Evolutionary conservation across 2,888 invertebrate genomes (phyloP).

Genomic region (Dasysyrphus albostriatus): DNA sequence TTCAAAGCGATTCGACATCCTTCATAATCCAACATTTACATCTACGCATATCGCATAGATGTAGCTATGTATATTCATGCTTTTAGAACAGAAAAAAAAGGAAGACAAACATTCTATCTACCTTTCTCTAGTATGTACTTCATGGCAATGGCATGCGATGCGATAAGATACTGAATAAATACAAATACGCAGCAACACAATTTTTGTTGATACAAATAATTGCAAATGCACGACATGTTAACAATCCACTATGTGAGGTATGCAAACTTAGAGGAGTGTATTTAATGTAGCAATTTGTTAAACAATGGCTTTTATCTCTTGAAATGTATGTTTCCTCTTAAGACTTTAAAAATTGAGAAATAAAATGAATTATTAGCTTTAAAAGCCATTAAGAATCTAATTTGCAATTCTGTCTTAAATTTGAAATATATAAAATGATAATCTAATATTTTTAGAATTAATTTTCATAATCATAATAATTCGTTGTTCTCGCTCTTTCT

Average conservation of each 20-base stretch:
- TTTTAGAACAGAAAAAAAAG: conserved; percentile 6
- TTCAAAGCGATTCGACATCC: conserved; percentile 38
- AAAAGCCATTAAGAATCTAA: too few relatives aligned
- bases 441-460: too few relatives aligned
- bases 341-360: neutral
- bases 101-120: conserved; percentile 7
- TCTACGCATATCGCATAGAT: conserved; percentile 26
- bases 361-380: too few relatives aligned
- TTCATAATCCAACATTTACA: conserved; percentile 37
- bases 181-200: conserved; percentile 47
- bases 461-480: too few relatives aligned
- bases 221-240: conserved; percentile 28
- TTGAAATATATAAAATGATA: too few relatives aligned
- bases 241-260: conserved; percentile 28
- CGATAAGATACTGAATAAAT: conserved; percentile 52
- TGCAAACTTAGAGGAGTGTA: conserved; percentile 12
- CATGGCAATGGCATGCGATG: conserved; percentile 28
- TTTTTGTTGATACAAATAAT: conserved; percentile 40
- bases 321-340: neutral
- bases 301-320: neutral
- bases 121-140: conserved; percentile 27
- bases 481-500: too few relatives aligned
- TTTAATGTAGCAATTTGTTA: conserved; percentile 31
- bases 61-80: neutral
- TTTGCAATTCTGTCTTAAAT: too few relatives aligned